phyloP scores from a whole-genome alignment of 2,797 vertebrate genomes.

The Glyptemys insculpta region DNA sequence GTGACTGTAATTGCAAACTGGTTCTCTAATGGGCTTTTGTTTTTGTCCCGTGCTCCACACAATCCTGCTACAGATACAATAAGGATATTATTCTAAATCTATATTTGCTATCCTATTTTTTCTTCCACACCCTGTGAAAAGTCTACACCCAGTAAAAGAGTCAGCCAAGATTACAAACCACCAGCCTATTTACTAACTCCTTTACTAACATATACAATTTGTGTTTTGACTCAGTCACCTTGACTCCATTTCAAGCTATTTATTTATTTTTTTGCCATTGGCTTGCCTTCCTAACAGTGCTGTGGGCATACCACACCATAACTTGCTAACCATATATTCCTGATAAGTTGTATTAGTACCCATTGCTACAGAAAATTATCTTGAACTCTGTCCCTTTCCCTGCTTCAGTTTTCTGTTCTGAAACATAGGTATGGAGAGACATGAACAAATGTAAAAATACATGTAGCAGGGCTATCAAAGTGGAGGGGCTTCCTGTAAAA shows the following conservation, averaged over 20 bases:
- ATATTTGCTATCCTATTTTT: not conserved
- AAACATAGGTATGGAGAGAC: not conserved
- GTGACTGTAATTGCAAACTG: not conserved
- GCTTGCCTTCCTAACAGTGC: not conserved
- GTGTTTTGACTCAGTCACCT: not conserved
- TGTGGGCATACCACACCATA: not conserved
- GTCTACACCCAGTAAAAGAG: not conserved
- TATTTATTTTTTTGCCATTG: not conserved
- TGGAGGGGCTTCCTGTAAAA: not conserved
- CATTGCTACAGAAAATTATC: slow-evolving; percentile 21
- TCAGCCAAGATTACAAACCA: not conserved
- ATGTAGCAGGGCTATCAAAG: fast-evolving
- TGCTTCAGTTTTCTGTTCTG: not conserved
- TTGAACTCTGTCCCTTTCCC: not conserved
- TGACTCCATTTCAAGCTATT: not conserved
- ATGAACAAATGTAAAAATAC: not conserved
- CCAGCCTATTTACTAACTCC: not conserved
- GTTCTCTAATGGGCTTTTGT: not conserved
- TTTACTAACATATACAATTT: not conserved
- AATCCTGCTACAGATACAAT: not conserved
- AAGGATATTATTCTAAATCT: not conserved
- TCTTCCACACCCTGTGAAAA: not conserved
- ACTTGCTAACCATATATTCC: slow-evolving; percentile 31
- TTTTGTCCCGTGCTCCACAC: not conserved
- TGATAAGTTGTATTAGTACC: not conserved